These are phyloP conservation scores for Drosophila grimshawi DNA, from an alignment of 1,140 invertebrate genomes.

Conservation along the genomic window DNA sequence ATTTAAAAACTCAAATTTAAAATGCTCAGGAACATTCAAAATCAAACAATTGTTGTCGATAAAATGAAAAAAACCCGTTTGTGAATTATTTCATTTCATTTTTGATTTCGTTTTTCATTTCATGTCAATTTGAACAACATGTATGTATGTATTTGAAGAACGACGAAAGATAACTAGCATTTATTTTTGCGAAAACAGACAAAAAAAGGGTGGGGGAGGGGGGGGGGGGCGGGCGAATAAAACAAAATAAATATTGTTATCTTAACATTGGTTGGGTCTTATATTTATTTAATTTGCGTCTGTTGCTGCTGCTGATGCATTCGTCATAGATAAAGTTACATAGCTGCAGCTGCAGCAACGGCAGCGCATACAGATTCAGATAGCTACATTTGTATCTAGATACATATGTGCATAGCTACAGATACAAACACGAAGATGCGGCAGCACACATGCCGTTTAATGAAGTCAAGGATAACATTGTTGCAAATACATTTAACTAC, in stretches of 20 bases:
- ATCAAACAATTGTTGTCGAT: too few species aligned
- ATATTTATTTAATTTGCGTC: slow-evolving; percentile 28
- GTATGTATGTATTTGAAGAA: background rate
- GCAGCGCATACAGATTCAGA: slow-evolving; percentile 19
- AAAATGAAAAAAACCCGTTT: too few species aligned
- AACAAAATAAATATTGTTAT: slow-evolving; percentile 35
- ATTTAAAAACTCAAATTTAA: too few species aligned
- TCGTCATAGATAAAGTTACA: slow-evolving; percentile 40
- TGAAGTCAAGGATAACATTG: slow-evolving; percentile 81
- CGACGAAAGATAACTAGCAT: background rate
- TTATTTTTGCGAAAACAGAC: too few species aligned
- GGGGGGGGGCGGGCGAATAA: too few species aligned
- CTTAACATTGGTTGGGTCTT: slow-evolving; percentile 21
- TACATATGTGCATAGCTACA: slow-evolving; percentile 13
- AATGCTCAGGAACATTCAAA: too few species aligned
- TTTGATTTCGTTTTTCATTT: too few species aligned
- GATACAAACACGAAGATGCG: slow-evolving; percentile 4
- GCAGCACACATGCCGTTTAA: slow-evolving; percentile 48
- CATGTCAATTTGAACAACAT: too few species aligned
- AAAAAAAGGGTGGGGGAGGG: too few species aligned
- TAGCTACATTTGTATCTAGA: slow-evolving; percentile 12
- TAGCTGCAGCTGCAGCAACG: slow-evolving; percentile 7
- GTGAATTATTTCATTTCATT: too few species aligned
- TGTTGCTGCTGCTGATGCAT: slow-evolving; percentile 21
- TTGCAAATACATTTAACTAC: slow-evolving; percentile 50